A percentile compares a stretch with the other conserved stretches of the same genome.
phyloP scores from a whole-genome alignment of 2,888 invertebrate species.

The Polylopha cassiicola region DNA sequence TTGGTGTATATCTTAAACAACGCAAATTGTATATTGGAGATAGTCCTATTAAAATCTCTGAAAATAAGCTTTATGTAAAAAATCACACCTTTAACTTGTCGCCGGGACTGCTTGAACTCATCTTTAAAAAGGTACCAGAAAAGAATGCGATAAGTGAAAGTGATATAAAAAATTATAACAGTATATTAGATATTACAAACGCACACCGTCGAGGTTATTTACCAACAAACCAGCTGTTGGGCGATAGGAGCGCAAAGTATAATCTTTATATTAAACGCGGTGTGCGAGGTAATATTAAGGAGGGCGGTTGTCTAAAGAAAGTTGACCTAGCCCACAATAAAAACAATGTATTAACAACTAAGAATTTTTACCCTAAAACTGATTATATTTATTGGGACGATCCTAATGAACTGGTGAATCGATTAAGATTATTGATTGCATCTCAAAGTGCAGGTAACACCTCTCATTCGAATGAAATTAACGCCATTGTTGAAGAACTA shows the following conservation, averaged over 20 bases:
- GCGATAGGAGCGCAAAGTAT: conserved; percentile 1
- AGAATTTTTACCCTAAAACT: conserved; percentile 8
- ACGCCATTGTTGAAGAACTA: conserved; percentile 30
- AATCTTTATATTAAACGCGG: background rate
- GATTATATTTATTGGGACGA: conserved; percentile 33
- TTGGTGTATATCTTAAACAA: background rate
- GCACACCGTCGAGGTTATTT: conserved; percentile 1
- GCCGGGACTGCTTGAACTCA: conserved; percentile 1
- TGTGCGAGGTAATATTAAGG: background rate
- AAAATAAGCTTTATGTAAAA: background rate
- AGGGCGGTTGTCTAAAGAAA: conserved; percentile 6
- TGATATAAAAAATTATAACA: background rate
- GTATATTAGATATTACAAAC: conserved; percentile 1
- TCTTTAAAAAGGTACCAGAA: conserved; percentile 2
- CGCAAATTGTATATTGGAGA: background rate
- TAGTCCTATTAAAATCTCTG: background rate
- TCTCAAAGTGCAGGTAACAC: conserved; percentile 35
- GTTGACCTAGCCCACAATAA: too few relatives aligned
- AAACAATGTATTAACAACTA: background rate
- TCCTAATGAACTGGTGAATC: conserved; percentile 36
- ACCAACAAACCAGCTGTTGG: background rate
- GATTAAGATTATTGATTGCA: conserved; percentile 34
- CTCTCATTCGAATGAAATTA: conserved; percentile 35
- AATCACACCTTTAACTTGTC: background rate
- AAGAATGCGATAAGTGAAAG: background rate